Conservation (phyloP, 23 tunicate species). For the Ascidia mentula region DNA sequence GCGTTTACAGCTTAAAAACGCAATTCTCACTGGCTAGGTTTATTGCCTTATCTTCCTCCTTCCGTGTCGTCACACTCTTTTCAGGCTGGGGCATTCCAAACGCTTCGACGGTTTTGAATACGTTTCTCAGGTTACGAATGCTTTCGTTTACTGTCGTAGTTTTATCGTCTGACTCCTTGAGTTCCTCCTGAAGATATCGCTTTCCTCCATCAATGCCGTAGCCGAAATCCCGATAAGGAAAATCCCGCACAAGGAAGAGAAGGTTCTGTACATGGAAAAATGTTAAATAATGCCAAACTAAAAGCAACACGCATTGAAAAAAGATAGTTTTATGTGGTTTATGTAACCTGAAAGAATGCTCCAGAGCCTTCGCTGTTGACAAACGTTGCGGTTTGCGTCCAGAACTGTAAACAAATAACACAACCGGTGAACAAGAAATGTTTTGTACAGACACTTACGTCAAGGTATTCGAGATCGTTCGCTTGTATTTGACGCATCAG, state of each 20-base stretch:
- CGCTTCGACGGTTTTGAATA: not conserved
- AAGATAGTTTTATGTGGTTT: not conserved
- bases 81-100: not conserved
- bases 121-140: not conserved
- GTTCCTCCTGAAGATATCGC: not conserved
- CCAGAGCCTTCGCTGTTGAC: not conserved
- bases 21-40: not conserved
- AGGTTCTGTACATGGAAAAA: not conserved
- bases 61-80: not conserved
- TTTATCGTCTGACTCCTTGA: constrained; percentile 1
- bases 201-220: not conserved
- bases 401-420: not conserved
- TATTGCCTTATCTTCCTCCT: not conserved
- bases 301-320: not conserved
- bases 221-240: not conserved
- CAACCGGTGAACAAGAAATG: too few species aligned
- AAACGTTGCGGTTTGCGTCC: not conserved
- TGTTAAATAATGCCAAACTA: not conserved
- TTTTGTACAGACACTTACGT: too few species aligned
- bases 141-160: not conserved
- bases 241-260: not conserved
- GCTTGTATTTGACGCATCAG: not conserved
- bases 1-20: too few species aligned
- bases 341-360: not conserved
- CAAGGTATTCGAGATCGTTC: not conserved